phyloP scores from a whole-genome alignment of 2,797 vertebrate genomes.

The Lates japonicus region DNA sequence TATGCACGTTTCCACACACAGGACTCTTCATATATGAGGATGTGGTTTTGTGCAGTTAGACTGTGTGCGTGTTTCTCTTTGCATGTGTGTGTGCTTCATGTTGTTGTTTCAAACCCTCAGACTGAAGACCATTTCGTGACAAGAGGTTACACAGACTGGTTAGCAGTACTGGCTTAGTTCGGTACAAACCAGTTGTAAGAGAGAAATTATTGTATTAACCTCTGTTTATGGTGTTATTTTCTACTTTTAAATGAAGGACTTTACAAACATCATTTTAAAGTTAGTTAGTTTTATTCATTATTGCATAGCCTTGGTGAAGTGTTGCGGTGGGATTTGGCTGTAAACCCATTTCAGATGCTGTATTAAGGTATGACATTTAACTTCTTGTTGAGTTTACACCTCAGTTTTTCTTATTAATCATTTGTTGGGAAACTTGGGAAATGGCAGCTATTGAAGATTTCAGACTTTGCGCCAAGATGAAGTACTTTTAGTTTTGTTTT shows the following conservation, averaged over 20 bases:
- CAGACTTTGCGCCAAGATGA: not conserved
- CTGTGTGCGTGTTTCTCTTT: not conserved
- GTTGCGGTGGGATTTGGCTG: not conserved
- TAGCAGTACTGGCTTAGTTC: not conserved
- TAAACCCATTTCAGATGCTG: not conserved
- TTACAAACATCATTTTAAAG: not conserved
- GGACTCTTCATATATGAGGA: not conserved
- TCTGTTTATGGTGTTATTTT: not conserved
- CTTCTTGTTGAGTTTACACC: not conserved
- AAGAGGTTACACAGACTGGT: not conserved
- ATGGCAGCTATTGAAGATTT: not conserved
- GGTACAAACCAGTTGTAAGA: not conserved
- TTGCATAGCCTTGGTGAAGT: not conserved
- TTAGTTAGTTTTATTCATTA: not conserved
- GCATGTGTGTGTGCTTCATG: not conserved
- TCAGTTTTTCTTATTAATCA: not conserved
- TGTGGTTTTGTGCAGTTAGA: constrained; percentile 13
- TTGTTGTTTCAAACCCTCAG: not conserved
- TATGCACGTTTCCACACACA: not conserved
- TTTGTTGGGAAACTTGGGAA: not conserved
- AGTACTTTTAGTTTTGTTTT: not conserved
- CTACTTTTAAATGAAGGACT: not conserved
- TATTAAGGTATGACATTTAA: not conserved
- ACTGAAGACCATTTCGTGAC: not conserved
- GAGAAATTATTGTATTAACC: not conserved